Conservation (phyloP, 2,797 vertebrate genomes). For the Diceros bicornis region DNA sequence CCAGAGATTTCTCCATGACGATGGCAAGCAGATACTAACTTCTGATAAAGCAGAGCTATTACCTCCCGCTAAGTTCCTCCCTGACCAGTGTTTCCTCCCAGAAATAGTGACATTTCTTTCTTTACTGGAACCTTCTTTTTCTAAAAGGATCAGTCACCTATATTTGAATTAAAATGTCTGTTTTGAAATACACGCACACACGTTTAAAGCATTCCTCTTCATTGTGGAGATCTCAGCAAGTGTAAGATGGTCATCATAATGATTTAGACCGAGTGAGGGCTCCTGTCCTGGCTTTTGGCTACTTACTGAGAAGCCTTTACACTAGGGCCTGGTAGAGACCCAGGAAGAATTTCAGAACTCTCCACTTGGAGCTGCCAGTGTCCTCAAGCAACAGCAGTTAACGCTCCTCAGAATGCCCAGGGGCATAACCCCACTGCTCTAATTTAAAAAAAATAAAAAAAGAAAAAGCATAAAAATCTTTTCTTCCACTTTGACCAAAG, state of each 20-base stretch:
- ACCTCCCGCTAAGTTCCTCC: not conserved
- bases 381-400: not conserved
- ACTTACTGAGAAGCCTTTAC: not conserved
- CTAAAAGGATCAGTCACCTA: not conserved
- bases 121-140: not conserved
- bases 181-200: not conserved
- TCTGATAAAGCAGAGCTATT: not conserved
- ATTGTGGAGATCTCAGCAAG: not conserved
- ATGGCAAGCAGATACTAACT: not conserved
- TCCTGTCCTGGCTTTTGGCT: not conserved
- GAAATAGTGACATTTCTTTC: not conserved
- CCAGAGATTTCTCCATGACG: not conserved
- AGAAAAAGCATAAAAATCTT: not conserved
- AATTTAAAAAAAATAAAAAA: not conserved
- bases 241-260: not conserved
- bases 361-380: not conserved
- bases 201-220: not conserved
- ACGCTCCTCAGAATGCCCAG: not conserved
- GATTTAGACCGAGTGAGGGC: not conserved
- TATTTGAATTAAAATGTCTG: not conserved
- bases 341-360: not conserved
- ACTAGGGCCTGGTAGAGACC: not conserved
- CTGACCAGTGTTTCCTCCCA: not conserved
- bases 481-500: slow-evolving; percentile 41
- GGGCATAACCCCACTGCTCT: not conserved